Evolutionary conservation across 2,113 vertebrate species (phyloP), one percentile per base, ranked within the genome.

Genomic region (Cisticola juncidis): DNA sequence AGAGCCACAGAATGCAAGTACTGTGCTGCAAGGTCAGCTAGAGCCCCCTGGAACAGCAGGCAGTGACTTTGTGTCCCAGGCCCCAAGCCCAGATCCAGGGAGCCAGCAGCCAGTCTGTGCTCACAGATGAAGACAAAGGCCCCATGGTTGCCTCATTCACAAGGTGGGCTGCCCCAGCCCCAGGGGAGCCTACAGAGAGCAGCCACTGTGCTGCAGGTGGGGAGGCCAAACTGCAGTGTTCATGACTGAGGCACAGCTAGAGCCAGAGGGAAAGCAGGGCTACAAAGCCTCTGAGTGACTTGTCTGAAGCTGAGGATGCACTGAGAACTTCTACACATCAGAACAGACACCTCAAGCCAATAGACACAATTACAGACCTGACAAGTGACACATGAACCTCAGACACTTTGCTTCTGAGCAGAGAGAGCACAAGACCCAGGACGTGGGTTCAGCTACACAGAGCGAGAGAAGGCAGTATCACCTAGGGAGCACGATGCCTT

Each of bases 141-240:
- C 9, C 25, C 1, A 6, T 0, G 6, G 71, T 61, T 72, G 65
- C 36, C 40, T 0, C 11, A 35, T 40, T 24, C 44, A 53, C 47
- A 16, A 6, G 12, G 17, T 28, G 22, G 56, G 44, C 58, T 83
- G 68, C 54, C 84, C 38, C 48, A 62, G 83, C 25, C 38, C 33
- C 36, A 56, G 9, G 33, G 45, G 64, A 36, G 6, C 40, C 21
- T 21, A 51, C 19, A 47, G 16, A 47, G 66, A 65, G 53, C 56
- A 82, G 25, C 26, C 0, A 13, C 42, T 38, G 69, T 28, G 5
- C 70, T 28, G n/a, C 51, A 61, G 38, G 42, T 20, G 13, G 13
- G 11, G 2, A 56, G 36, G 9, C 2, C 4, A 71, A 66, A 10
- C 35, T 26, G n/a, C 28, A 50, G 17, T 3, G 38, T 51, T 47